Conservation (phyloP, 2,797 vertebrate genomes). For the Artibeus jamaicensis region DNA sequence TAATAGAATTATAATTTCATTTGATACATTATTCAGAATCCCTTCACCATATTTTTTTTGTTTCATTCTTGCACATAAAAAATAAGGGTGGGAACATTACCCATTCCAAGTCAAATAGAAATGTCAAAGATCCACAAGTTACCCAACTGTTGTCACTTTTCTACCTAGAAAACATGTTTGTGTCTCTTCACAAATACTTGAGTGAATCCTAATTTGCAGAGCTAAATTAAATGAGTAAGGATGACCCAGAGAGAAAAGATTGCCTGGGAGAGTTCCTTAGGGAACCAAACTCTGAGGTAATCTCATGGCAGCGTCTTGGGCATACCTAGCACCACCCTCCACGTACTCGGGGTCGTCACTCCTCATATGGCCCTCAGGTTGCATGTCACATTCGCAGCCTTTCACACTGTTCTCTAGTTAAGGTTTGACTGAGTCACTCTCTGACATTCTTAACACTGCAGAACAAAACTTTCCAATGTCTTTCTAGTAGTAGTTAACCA, state of each 20-base stretch:
- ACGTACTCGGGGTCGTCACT: not conserved
- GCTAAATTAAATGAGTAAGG: not conserved
- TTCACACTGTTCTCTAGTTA: conserved; percentile 57
- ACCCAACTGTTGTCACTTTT: not conserved
- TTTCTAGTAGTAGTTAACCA: not conserved
- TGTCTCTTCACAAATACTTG: not conserved
- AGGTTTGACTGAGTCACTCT: conserved; percentile 27
- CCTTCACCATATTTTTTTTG: not conserved
- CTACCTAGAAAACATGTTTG: not conserved
- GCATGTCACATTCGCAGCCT: conserved; percentile 48
- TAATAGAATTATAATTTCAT: not conserved
- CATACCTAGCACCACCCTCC: not conserved
- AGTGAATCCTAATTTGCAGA: conserved; percentile 9
- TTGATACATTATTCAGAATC: not conserved
- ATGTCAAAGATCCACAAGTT: not conserved
- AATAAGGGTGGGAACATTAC: not conserved
- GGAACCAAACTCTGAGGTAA: not conserved
- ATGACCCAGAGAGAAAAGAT: not conserved
- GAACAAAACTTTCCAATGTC: conserved; percentile 38
- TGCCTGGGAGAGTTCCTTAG: not conserved
- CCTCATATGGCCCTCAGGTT: not conserved
- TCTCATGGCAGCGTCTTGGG: not conserved
- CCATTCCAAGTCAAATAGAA: not conserved
- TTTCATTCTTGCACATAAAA: not conserved
- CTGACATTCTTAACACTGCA: conserved; percentile 39